These are phyloP conservation scores for Aphodius sticticus DNA, from an alignment of 2,888 invertebrate genomes.

Conservation along the genomic window DNA sequence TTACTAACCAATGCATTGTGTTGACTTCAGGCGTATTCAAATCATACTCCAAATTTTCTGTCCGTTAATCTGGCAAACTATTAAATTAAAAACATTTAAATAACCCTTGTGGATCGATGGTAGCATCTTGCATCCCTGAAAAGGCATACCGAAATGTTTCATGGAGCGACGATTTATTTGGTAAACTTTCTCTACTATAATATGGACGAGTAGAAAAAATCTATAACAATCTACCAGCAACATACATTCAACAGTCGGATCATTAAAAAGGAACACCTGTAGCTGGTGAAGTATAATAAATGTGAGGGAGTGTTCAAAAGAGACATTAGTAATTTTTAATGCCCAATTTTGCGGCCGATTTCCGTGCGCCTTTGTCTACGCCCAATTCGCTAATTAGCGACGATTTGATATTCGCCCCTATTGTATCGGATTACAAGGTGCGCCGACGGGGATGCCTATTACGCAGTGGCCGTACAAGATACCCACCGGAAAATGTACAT, in stretches of 20 bases:
- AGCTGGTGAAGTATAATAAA: background rate
- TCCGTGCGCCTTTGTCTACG: background rate
- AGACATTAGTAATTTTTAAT: background rate
- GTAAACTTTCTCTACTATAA: too few relatives aligned
- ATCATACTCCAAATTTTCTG: too few relatives aligned
- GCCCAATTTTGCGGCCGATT: background rate
- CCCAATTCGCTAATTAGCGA: background rate
- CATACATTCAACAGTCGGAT: background rate
- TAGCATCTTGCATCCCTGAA: too few relatives aligned
- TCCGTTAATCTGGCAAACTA: too few relatives aligned
- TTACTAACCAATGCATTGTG: too few relatives aligned
- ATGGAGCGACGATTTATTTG: too few relatives aligned
- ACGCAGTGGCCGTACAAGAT: background rate
- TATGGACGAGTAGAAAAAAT: too few relatives aligned
- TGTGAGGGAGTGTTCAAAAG: background rate
- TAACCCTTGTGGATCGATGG: too few relatives aligned
- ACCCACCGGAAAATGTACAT: background rate
- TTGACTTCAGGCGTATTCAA: too few relatives aligned
- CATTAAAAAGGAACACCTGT: background rate
- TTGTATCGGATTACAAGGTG: background rate
- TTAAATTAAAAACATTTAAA: too few relatives aligned
- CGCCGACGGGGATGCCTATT: background rate
- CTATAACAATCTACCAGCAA: too few relatives aligned
- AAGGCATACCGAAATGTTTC: too few relatives aligned
- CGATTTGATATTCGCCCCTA: background rate